Evolutionary conservation across 2,888 invertebrate species (phyloP), one percentile per base, ranked within the genome.

Genomic region (Quadriops clusia): DNA sequence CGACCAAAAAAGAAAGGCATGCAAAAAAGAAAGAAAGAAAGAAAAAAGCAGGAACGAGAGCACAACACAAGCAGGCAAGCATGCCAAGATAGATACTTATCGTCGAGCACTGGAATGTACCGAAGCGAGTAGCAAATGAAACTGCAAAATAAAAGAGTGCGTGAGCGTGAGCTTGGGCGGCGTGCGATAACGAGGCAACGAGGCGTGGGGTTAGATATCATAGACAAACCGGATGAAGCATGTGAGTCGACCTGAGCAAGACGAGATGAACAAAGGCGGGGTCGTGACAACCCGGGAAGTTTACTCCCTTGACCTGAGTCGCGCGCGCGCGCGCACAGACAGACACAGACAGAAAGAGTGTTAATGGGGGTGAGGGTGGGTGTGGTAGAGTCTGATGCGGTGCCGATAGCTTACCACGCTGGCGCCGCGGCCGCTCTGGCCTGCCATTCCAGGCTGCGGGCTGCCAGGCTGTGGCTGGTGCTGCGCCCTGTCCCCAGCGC

Each of bases 211-310:
- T n/a, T n/a, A n/a, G 48, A 38, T 33, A 50, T 49, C 54, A 56
- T 51, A 62, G 65, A 74, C 81, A 84, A 85, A 94, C 93, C 91
- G 89, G 86, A 73, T 79, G 81, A 70, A 94, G 78, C 68, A 91
- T 83, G 72, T 87, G 85, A 67, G 87, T 84, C 70, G 93, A 94
- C 70, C 93, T 82, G 68, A 93, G 91, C 70, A 91, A 76, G 66
- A 94, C 84, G 74, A 87, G 85, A 64, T 87, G 86, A 75, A 89
- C 87, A 77, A 87, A 89, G 69, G 79, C 77, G 64, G 86, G 81
- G 74, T 89, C 87, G 70, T 87, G 84, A 72, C 86, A 85, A 69
- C 91, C 91, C 65, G 89, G 89, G 70, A 90, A 87, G 78, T 83
- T 85, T 68, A 89, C 75, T 68, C 90, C 89, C 74, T 91, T 91